Evolutionary conservation across 2,888 invertebrate species (phyloP).

Genomic region (Resseliella maxima): DNA sequence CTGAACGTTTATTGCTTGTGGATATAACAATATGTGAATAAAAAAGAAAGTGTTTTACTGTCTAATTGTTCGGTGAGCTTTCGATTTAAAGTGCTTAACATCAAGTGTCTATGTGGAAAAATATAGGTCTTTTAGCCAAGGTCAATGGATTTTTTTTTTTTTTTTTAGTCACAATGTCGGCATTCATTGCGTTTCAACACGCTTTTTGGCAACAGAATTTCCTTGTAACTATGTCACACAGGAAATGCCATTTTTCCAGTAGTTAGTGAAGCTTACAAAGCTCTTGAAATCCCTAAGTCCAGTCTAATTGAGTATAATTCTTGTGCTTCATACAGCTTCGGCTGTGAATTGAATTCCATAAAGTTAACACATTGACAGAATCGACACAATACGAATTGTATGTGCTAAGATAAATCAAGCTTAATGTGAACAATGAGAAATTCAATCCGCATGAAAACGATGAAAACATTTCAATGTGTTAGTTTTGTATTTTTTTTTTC

Average conservation of each 20-base stretch:
- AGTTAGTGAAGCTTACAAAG: background rate
- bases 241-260: background rate
- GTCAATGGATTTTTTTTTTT: background rate
- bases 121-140: background rate
- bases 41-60: background rate
- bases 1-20: too few relatives aligned
- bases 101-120: background rate
- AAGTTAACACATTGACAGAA: constrained; percentile 22
- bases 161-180: background rate
- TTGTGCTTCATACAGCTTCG: constrained; percentile 5
- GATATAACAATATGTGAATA: background rate
- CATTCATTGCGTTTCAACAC: background rate
- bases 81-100: background rate
- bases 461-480: background rate
- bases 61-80: background rate
- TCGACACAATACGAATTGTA: background rate
- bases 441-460: constrained; percentile 18
- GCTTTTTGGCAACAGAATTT: background rate
- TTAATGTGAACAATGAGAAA: background rate
- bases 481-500: background rate
- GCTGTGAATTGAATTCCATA: background rate
- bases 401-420: constrained; percentile 1
- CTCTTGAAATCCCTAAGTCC: constrained; percentile 35
- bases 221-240: too few relatives aligned
- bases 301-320: background rate